phyloP scores from a whole-genome alignment of 2,797 vertebrate species.

The Arrhamphus sclerolepis region DNA sequence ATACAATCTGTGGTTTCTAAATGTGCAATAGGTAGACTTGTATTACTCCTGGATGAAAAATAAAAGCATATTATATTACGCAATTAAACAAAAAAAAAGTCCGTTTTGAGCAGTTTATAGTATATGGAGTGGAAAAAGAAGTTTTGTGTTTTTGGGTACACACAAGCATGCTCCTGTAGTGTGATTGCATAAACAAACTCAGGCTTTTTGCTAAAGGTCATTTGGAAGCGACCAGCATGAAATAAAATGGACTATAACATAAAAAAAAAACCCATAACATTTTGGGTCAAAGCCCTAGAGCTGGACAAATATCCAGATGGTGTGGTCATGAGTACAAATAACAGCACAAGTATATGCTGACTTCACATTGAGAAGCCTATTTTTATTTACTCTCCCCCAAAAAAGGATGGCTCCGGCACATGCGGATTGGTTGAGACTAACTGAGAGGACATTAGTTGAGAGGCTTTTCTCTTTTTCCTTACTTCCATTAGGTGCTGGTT shows the following conservation, averaged over 20 bases:
- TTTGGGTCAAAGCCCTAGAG: slow-evolving; percentile 49
- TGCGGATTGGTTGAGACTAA: slow-evolving; percentile 42
- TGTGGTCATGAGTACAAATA: slow-evolving; percentile 45
- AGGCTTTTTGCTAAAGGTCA: slow-evolving; percentile 65
- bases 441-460: slow-evolving; percentile 37
- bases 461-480: slow-evolving; percentile 38
- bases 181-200: slow-evolving; percentile 72
- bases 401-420: slow-evolving; percentile 4
- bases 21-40: slow-evolving; percentile 20
- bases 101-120: slow-evolving; percentile 31
- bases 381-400: slow-evolving; percentile 1
- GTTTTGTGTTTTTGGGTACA: slow-evolving; percentile 63
- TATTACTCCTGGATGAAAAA: slow-evolving; percentile 14
- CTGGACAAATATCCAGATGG: slow-evolving; percentile 41
- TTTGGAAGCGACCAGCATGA: slow-evolving; percentile 55
- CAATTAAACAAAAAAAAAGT: slow-evolving; percentile 21
- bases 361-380: slow-evolving; percentile 29
- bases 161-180: slow-evolving; percentile 48
- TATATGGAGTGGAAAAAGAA: slow-evolving; percentile 3
- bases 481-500: slow-evolving; percentile 44
- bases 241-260: slow-evolving; percentile 62
- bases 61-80: slow-evolving; percentile 10
- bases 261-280: slow-evolving; percentile 53
- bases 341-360: slow-evolving; percentile 39
- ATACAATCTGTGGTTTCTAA: slow-evolving; percentile 42